Conservation (phyloP, 2,888 invertebrate species). For the Dichetophora obliterata region DNA sequence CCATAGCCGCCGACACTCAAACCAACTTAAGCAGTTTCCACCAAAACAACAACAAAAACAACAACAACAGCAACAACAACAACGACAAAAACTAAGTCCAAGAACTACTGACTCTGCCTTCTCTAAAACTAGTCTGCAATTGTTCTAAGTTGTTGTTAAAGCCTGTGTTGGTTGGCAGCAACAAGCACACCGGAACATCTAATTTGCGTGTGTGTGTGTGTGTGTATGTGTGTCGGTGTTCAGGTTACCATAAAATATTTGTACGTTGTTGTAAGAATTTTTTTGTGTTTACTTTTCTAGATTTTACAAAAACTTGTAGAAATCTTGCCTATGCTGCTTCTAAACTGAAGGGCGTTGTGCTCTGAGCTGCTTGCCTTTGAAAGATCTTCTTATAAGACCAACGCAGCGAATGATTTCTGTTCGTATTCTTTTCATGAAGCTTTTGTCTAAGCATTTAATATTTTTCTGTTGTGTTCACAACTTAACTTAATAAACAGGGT, state of each 20-base stretch:
- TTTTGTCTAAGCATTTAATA: background rate
- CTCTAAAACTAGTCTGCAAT: background rate
- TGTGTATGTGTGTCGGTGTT: background rate
- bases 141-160: slow-evolving; percentile 2
- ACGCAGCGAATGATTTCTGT: background rate
- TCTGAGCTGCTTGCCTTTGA: background rate
- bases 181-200: slow-evolving; percentile 9
- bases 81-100: background rate
- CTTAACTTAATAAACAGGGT: too few species aligned
- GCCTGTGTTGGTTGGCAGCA: background rate
- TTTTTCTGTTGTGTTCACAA: background rate
- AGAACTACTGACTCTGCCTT: background rate
- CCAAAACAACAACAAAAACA: background rate
- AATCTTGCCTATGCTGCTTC: background rate
- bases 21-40: background rate
- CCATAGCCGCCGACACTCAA: background rate
- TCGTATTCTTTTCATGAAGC: background rate
- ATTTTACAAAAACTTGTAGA: background rate
- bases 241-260: slow-evolving; percentile 10
- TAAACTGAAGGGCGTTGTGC: background rate
- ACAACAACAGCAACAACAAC: background rate
- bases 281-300: background rate
- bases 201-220: background rate
- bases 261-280: slow-evolving; percentile 1
- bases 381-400: background rate